Base-by-base conservation (phyloP, 1,140 invertebrate genomes). In the Drosophila pallidifrons region DNA sequence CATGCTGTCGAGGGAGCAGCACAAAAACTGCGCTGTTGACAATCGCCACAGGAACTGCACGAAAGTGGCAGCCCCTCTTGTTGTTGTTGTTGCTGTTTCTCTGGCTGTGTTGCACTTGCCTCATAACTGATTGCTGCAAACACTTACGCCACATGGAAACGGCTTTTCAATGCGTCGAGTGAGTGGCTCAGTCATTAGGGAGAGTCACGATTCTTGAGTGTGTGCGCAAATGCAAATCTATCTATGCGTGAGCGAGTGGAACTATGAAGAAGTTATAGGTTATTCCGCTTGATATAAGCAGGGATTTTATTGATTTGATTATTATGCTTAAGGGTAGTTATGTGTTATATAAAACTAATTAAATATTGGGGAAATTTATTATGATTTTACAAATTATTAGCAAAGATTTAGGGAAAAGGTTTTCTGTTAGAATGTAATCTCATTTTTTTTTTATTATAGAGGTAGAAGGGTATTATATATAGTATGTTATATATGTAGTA, bases 111-210 rank as follows among this genome's bases (percentile, higher is more conserved):
- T 38, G 35, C 65, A 10, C 66, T 59, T 70, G 68, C 72, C 66
- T 76, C 85, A 89, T 89, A 89, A 83, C 85, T 89, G 81, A 89
- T 89, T 89, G 85, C 85, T 69, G 78, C 85, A 83, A 70, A 88
- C 80, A 88, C 83, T 82, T 87, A 77, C 51, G 64, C 30, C 59
- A 54, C n/a, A 13, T 69, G 74, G 60, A 59, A 74, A 75, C 54
- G 47, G 47, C 13, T 54, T 41, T 66, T 66, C 63, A 28, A 51
- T 49, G 54, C 71, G 32, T 60, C 30, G 30, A 32, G 6, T 54
- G 30, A 32, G 35, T 55, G 38, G 13, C 51, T 8, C 15, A 30
- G n/a, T 47, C 38, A 65, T 71, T 59, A 71, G 73, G 72, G 72
- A 35, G 41, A 35, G 15, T 75, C 72, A 75, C 11, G 58, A 69